phyloP scores from a whole-genome alignment of 2,797 vertebrate genomes.

The Hydrolagus colliei region DNA sequence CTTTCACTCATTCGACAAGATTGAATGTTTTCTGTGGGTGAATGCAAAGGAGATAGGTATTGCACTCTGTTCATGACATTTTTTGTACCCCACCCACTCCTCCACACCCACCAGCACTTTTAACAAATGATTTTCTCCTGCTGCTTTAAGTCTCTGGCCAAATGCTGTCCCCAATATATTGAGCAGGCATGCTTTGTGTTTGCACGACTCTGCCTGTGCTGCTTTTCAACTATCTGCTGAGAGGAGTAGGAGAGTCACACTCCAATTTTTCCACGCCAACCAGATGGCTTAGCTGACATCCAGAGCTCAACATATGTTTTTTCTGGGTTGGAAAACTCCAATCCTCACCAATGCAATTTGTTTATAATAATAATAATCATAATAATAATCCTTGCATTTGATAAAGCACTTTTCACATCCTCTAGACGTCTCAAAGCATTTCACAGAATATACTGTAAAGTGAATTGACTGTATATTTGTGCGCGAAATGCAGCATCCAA shows the following conservation, averaged over 20 bases:
- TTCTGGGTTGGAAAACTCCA: too few relatives aligned
- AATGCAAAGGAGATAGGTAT: not conserved
- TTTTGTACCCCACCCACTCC: too few relatives aligned
- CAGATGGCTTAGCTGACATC: constrained; percentile 15
- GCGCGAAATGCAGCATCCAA: too few relatives aligned
- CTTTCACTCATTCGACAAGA: too few relatives aligned
- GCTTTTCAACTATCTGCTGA: not conserved
- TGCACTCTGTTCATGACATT: too few relatives aligned
- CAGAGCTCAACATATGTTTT: constrained; percentile 1
- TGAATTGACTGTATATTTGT: too few relatives aligned
- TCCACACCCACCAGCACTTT: not conserved
- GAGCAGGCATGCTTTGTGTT: not conserved
- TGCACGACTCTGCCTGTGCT: not conserved
- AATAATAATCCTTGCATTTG: too few relatives aligned
- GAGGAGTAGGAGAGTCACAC: not conserved
- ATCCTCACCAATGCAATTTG: too few relatives aligned
- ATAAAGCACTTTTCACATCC: too few relatives aligned
- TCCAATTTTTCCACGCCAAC: not conserved
- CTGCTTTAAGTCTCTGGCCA: not conserved
- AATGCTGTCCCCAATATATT: not conserved
- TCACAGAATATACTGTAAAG: too few relatives aligned
- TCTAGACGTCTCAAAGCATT: too few relatives aligned
- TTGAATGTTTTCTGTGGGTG: not conserved
- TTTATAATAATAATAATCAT: too few relatives aligned
- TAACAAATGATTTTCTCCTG: not conserved